phyloP scores from a whole-genome alignment of 2,113 vertebrate species.

The Leucosticte australis region DNA sequence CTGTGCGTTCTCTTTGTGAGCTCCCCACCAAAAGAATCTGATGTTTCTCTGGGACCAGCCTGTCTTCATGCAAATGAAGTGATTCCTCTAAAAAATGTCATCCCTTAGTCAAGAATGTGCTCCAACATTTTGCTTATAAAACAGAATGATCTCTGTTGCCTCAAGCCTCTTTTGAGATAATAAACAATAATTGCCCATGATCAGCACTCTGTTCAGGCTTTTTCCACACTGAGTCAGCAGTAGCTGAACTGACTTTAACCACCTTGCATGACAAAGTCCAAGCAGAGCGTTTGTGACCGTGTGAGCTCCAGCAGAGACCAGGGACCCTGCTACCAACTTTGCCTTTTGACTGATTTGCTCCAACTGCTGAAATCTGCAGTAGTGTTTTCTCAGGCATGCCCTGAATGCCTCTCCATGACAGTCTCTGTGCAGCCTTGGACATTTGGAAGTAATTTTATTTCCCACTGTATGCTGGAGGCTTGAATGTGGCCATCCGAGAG shows the following conservation, averaged over 20 bases:
- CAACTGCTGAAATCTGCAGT: neutral
- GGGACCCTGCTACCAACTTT: neutral
- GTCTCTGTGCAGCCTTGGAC: neutral
- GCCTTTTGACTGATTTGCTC: neutral
- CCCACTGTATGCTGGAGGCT: neutral
- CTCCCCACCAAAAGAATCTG: neutral
- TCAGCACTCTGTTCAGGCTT: neutral
- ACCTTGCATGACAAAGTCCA: neutral
- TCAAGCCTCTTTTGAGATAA: neutral
- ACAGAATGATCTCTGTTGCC: neutral
- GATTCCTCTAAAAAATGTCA: neutral
- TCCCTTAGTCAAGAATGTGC: neutral
- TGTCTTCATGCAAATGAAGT: neutral
- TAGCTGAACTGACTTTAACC: neutral
- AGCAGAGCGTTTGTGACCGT: fast-evolving
- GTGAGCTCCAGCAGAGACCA: neutral
- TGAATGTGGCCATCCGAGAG: neutral
- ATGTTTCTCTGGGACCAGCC: neutral
- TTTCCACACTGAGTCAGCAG: neutral
- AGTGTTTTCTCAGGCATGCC: neutral
- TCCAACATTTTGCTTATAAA: neutral
- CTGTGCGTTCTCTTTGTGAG: neutral
- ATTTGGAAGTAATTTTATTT: slow-evolving; percentile 22
- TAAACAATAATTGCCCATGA: neutral
- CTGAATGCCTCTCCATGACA: neutral